These are phyloP conservation scores for Arvicola amphibius DNA, from an alignment of 2,797 vertebrate genomes.

Conservation along the genomic window DNA sequence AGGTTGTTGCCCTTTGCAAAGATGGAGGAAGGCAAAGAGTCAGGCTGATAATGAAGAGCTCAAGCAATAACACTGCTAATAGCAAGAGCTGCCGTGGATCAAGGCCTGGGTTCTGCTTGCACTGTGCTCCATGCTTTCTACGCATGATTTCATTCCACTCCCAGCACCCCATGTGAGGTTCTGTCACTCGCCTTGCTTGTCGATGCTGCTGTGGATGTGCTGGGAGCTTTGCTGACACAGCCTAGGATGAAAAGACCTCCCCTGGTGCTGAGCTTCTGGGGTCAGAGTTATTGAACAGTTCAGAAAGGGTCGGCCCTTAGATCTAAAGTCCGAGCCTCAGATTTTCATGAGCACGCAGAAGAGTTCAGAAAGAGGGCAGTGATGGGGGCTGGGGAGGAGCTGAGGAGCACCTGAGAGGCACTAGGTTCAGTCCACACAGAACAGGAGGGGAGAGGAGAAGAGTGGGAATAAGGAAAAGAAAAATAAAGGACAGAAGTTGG, in stretches of 20 bases:
- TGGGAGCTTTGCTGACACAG: conserved; percentile 36
- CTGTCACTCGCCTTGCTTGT: not conserved
- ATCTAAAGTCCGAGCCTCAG: not conserved
- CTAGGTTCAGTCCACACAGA: not conserved
- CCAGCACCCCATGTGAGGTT: not conserved
- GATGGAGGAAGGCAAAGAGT: not conserved
- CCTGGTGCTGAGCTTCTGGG: not conserved
- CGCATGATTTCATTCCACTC: not conserved
- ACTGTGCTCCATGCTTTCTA: not conserved
- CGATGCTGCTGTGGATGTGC: not conserved
- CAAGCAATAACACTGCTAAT: no score
- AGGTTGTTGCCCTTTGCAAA: not conserved
- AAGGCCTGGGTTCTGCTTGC: not conserved
- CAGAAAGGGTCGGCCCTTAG: not conserved
- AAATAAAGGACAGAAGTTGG: not conserved
- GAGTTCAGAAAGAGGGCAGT: not conserved
- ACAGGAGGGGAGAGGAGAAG: not conserved
- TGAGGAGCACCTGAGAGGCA: not conserved
- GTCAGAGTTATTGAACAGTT: not conserved
- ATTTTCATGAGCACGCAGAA: not conserved
- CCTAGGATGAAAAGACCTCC: not conserved
- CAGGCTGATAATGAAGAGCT: not conserved
- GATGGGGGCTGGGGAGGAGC: not conserved
- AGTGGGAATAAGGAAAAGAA: not conserved
- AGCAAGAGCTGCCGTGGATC: not conserved